A percentile compares a stretch with the other conserved stretches of the same genome.
Evolutionary conservation across 2,797 vertebrate species (phyloP).

Genomic region (Enteromius mattozi): DNA sequence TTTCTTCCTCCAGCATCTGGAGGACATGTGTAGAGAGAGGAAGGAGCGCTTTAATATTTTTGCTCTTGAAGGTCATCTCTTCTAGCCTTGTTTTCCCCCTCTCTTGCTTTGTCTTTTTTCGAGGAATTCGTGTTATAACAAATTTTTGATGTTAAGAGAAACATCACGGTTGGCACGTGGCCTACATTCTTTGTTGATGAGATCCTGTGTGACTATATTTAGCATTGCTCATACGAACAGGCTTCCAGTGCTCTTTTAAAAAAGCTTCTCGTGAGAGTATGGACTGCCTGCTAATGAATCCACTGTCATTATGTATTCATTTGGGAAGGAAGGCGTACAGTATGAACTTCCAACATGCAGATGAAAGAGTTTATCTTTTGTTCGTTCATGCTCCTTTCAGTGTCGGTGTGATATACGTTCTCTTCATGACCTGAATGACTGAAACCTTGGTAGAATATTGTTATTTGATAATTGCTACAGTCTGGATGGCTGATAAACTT

Average conservation of each 20-base stretch:
- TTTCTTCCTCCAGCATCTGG: constrained; percentile 49
- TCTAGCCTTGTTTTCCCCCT: constrained; percentile 1
- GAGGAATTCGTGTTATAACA: constrained; percentile 54
- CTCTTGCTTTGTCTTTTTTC: constrained; percentile 20
- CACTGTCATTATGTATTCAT: constrained; percentile 7
- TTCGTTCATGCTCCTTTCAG: neutral
- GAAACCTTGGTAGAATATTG: neutral
- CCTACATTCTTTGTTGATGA: constrained; percentile 56
- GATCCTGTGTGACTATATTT: constrained; percentile 59
- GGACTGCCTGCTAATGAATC: constrained; percentile 20
- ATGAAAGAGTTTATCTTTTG: constrained; percentile 10
- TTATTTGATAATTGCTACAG: neutral
- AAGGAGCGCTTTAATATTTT: constrained; percentile 18
- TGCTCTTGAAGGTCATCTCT: constrained; percentile 16
- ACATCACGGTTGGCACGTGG: constrained; percentile 47
- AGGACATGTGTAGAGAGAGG: constrained; percentile 33
- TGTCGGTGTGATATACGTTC: neutral
- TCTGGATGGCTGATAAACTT: too few relatives aligned
- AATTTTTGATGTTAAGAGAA: constrained; percentile 58
- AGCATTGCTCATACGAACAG: constrained; percentile 27
- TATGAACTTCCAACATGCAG: neutral
- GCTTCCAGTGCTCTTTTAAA: constrained; percentile 22
- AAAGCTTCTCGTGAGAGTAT: neutral
- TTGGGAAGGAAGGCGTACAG: neutral
- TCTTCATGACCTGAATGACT: neutral